Conservation (phyloP, 30 jellyfish, hydroid and myxozoan species). For the Turritopsis dohrnii region DNA sequence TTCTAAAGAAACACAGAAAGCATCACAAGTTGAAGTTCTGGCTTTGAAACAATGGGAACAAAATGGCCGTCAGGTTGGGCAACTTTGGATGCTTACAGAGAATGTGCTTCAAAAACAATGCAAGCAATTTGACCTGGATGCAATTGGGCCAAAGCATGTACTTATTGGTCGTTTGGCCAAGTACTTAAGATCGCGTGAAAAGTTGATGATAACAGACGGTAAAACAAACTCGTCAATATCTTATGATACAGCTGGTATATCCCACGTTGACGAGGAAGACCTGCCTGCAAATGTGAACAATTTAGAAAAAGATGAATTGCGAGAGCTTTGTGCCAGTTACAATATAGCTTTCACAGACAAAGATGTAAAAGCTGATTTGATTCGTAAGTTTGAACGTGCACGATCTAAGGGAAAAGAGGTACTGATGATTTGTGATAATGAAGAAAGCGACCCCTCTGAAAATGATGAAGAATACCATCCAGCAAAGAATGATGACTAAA, state of each 20-base stretch:
- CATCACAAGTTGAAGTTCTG: slow-evolving; percentile 24
- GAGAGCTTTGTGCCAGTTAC: slow-evolving; percentile 42
- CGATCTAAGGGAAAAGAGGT: slow-evolving; percentile 20
- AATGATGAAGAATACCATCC: background rate
- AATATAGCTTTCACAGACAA: slow-evolving; percentile 20
- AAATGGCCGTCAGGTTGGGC: slow-evolving; percentile 48
- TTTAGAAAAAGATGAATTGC: slow-evolving; percentile 36
- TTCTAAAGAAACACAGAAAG: background rate
- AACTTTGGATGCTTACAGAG: slow-evolving; percentile 42
- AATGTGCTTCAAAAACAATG: slow-evolving; percentile 29
- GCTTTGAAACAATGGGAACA: slow-evolving; percentile 47
- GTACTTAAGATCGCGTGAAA: slow-evolving; percentile 16
- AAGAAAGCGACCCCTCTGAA: background rate
- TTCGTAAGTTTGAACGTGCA: slow-evolving; percentile 32
- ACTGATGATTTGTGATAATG: slow-evolving; percentile 31
- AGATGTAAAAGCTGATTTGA: slow-evolving; percentile 32
- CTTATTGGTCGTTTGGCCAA: slow-evolving; percentile 23
- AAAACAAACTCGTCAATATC: background rate
- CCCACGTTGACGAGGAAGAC: slow-evolving; percentile 32
- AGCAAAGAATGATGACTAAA: background rate
- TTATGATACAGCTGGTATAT: slow-evolving; percentile 15
- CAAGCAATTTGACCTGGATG: background rate
- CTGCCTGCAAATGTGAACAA: slow-evolving; percentile 24
- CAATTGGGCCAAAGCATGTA: slow-evolving; percentile 18
- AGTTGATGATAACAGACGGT: slow-evolving; percentile 37